Evolutionary conservation across 1,140 invertebrate species (phyloP).

Genomic region (Delia radicum): DNA sequence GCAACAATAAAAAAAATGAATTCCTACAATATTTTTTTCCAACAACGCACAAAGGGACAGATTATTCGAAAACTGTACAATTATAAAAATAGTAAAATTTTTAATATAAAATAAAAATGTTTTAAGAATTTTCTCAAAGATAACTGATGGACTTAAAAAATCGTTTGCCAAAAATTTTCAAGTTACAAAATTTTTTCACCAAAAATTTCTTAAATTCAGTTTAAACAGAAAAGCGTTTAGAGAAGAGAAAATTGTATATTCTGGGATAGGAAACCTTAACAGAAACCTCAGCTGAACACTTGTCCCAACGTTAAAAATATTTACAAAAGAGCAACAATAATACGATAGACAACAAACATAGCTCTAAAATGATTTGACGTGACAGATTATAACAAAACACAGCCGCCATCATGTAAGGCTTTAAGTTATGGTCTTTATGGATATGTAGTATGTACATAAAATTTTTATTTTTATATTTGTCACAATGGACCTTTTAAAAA

Average conservation of each 20-base stretch:
- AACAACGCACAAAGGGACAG: too few relatives aligned
- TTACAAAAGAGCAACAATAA: too few relatives aligned
- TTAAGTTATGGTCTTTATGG: background rate
- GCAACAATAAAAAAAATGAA: too few relatives aligned
- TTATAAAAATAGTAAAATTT: too few relatives aligned
- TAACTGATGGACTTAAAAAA: too few relatives aligned
- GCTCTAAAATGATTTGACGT: constrained; percentile 9
- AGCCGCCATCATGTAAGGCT: constrained; percentile 1
- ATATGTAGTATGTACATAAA: background rate
- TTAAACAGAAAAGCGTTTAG: background rate
- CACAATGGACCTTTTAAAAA: background rate
- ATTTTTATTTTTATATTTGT: background rate
- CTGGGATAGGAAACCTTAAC: too few relatives aligned
- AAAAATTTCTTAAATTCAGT: background rate
- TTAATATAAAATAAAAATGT: too few relatives aligned
- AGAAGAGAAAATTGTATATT: background rate
- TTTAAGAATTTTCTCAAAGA: too few relatives aligned
- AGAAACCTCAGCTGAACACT: background rate
- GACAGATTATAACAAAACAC: constrained; percentile 7
- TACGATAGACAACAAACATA: background rate
- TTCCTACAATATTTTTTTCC: too few relatives aligned
- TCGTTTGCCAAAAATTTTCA: too few relatives aligned
- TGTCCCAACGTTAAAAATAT: background rate
- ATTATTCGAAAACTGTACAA: too few relatives aligned
- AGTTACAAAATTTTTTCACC: background rate